Base-by-base conservation (phyloP, 2,888 invertebrate species). In the Tenthredo scrophulariae region DNA sequence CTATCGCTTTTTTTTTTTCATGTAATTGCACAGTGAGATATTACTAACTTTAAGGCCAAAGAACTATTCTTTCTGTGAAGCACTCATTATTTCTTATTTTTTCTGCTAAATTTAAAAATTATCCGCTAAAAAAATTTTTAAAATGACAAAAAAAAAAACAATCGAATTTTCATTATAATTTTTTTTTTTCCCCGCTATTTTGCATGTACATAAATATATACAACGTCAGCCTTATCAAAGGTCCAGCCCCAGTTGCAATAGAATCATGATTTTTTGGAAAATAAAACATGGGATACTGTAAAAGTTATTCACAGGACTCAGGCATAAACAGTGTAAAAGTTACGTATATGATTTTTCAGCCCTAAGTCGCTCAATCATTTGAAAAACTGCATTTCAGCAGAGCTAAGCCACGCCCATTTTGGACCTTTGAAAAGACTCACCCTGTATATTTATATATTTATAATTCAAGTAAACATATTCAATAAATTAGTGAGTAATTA, bases 401-500 rank as follows among this genome's bases (percentile, higher is more conserved):
- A n/a, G n/a, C n/a, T n/a, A n/a, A n/a, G n/a, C n/a, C n/a, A n/a
- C n/a, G n/a, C n/a, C n/a, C n/a, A n/a, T n/a, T n/a, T n/a, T n/a
- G n/a, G n/a, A n/a, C n/a, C n/a, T n/a, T n/a, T n/a, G n/a, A n/a
- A n/a, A n/a, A n/a, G n/a, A n/a, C n/a, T n/a, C n/a, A n/a, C n/a
- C n/a, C n/a, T n/a, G n/a, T n/a, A n/a, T n/a, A n/a, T n/a, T n/a
- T n/a, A n/a, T n/a, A n/a, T n/a, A n/a, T 77, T 6, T 50, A 33
- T 29, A 37, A 37, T 62, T 80, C 79, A 62, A 40, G 9, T 62
- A 80, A 80, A 80, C 62, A 80, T 62, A 58, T 40, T 62, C 26
- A 62, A 80, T 80, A 62, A 80, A 80, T 62, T 80, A 80, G 62
- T 18, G 50, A 62, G 62, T 62, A 62, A 58, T 62, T 26, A 40